Evolutionary conservation across 2,113 vertebrate genomes (phyloP).

Genomic region (Gambusia affinis): DNA sequence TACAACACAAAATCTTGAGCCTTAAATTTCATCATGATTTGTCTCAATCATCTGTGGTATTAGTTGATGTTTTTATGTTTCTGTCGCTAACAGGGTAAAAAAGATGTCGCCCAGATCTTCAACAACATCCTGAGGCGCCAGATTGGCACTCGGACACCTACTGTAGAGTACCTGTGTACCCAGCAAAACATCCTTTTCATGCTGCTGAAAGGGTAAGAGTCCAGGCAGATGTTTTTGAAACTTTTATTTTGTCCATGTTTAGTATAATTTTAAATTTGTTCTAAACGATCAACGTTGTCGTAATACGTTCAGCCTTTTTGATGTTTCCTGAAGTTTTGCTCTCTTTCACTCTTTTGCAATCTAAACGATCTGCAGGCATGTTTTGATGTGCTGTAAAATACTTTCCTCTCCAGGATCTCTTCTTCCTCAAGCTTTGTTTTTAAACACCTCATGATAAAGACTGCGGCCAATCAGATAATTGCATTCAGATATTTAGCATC

Average conservation of each 20-base stretch:
- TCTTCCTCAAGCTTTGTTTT: too few species aligned
- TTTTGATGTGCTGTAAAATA: not conserved
- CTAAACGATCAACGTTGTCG: not conserved
- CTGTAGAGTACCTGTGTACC: constrained; percentile 97
- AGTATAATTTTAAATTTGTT: not conserved
- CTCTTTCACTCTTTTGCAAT: too few species aligned
- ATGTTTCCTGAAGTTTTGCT: not conserved
- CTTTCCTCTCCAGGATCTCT: not conserved
- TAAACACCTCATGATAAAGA: not conserved
- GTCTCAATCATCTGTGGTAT: not conserved
- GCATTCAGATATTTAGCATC: too few species aligned
- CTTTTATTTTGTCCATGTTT: not conserved
- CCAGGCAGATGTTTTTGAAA: too few species aligned
- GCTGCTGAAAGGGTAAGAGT: constrained; percentile 92
- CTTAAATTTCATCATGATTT: not conserved
- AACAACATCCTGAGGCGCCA: constrained; percentile 97
- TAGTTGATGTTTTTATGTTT: not conserved
- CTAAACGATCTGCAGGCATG: too few species aligned
- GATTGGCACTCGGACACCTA: constrained; percentile 95
- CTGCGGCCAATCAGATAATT: not conserved
- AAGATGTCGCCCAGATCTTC: constrained; percentile 98
- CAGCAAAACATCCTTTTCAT: constrained; percentile 98
- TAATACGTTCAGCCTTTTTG: not conserved
- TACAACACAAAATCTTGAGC: not conserved
- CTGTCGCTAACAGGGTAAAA: constrained; percentile 86